Percentiles rank a stretch among this genome's conserved stretches.
Evolutionary conservation across 2,888 invertebrate species (phyloP).

Genomic region (Hyalella azteca): DNA sequence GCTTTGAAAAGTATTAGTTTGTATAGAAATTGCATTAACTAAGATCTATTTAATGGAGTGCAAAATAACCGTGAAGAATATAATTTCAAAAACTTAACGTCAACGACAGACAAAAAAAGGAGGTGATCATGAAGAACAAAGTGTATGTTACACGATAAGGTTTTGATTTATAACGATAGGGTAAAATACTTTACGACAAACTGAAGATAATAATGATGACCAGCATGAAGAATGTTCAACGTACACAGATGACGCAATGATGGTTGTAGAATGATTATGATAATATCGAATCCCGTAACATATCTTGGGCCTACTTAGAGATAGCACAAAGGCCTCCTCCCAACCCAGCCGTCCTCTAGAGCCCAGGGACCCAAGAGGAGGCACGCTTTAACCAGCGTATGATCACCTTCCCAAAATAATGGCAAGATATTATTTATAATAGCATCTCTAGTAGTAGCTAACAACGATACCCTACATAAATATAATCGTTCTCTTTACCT

Average conservation of each 20-base stretch:
- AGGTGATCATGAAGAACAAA: conserved; percentile 19
- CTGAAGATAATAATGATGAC: conserved; percentile 23
- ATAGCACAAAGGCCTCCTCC: not conserved
- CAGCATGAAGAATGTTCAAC: conserved; percentile 11
- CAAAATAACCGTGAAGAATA: conserved; percentile 24
- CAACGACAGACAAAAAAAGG: not conserved
- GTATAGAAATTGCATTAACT: too few species aligned
- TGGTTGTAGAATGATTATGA: not conserved
- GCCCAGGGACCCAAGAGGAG: not conserved
- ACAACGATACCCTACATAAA: conserved; percentile 31
- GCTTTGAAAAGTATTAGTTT: too few species aligned
- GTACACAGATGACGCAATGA: not conserved
- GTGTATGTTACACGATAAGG: conserved; percentile 23
- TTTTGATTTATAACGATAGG: conserved; percentile 21
- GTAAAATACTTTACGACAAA: conserved; percentile 34
- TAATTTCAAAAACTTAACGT: conserved; percentile 28
- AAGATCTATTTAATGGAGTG: conserved; percentile 29
- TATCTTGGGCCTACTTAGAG: not conserved
- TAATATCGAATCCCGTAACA: too few species aligned
- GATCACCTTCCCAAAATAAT: not conserved
- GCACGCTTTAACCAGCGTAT: not conserved
- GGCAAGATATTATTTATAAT: conserved; percentile 15
- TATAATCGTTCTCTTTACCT: conserved; percentile 29
- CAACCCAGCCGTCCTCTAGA: not conserved
- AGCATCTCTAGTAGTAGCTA: conserved; percentile 27